A percentile compares a stretch with the other conserved stretches of the same genome.
Evolutionary conservation across 1,140 invertebrate genomes (phyloP).

Genomic region (Asobara japonica): DNA sequence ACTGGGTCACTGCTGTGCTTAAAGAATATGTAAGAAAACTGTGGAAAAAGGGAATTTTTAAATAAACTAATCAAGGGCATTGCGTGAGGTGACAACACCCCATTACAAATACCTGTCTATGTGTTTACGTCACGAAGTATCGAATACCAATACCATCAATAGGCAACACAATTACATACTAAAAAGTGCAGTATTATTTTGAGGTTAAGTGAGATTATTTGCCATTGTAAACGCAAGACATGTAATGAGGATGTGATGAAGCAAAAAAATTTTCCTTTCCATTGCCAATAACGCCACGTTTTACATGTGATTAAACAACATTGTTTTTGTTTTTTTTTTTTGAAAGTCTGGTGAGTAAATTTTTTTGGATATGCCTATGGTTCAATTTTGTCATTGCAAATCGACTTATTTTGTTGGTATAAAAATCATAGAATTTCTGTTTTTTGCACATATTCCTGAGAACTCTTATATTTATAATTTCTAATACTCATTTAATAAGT

Average conservation of each 20-base stretch:
- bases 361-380: no score
- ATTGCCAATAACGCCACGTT: not conserved
- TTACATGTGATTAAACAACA: not conserved
- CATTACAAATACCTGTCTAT: not conserved
- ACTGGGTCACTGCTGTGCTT: not conserved
- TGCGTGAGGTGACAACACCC: not conserved
- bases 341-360: not conserved
- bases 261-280: not conserved
- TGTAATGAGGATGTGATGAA: conserved; percentile 13
- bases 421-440: not conserved
- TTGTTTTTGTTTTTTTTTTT: not conserved
- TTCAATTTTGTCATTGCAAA: no score
- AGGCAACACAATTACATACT: not conserved
- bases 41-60: not conserved
- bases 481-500: no score
- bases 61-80: not conserved
- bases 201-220: not conserved
- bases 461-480: not conserved
- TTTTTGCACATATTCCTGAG: not conserved
- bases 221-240: not conserved
- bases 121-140: not conserved
- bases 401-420: no score
- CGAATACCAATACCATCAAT: not conserved
- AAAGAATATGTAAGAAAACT: not conserved
- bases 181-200: not conserved